Evolutionary conservation across 2,888 invertebrate species (phyloP).

Genomic region (Hecatera dysodea): DNA sequence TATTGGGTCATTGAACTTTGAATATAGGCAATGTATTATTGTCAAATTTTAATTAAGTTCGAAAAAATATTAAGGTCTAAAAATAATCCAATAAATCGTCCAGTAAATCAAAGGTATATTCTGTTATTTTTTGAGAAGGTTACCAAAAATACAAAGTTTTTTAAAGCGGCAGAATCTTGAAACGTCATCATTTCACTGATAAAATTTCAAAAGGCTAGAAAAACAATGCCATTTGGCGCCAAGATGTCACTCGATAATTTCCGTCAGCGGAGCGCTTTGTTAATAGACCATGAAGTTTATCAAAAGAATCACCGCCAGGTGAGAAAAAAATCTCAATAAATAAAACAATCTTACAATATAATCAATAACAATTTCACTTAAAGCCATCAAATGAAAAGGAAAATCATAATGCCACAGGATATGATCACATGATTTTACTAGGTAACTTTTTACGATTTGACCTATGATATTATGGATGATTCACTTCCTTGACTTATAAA

Average conservation of each 20-base stretch:
- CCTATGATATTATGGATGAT: background rate
- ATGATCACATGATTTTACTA: conserved; percentile 3
- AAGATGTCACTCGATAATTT: conserved; percentile 19
- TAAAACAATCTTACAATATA: conserved; percentile 6
- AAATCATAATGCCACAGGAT: conserved; percentile 17
- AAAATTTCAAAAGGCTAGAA: background rate
- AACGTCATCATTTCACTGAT: no score
- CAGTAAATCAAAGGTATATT: no score
- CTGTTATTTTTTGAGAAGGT: no score
- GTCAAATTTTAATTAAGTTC: no score
- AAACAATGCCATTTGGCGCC: conserved; percentile 8
- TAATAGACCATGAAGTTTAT: conserved; percentile 5
- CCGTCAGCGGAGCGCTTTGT: background rate
- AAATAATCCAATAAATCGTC: no score
- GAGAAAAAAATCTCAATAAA: background rate
- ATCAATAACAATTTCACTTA: conserved; percentile 2
- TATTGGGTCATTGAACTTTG: conserved; percentile 5
- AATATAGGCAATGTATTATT: no score
- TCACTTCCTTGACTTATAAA: background rate
- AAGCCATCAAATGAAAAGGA: conserved; percentile 15
- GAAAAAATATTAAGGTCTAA: no score
- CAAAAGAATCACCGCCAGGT: background rate
- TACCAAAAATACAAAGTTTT: no score
- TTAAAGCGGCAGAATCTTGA: no score
- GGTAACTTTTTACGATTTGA: conserved; percentile 21